phyloP scores from a whole-genome alignment of 2,113 vertebrate species.

The Reinhardtius hippoglossoides region DNA sequence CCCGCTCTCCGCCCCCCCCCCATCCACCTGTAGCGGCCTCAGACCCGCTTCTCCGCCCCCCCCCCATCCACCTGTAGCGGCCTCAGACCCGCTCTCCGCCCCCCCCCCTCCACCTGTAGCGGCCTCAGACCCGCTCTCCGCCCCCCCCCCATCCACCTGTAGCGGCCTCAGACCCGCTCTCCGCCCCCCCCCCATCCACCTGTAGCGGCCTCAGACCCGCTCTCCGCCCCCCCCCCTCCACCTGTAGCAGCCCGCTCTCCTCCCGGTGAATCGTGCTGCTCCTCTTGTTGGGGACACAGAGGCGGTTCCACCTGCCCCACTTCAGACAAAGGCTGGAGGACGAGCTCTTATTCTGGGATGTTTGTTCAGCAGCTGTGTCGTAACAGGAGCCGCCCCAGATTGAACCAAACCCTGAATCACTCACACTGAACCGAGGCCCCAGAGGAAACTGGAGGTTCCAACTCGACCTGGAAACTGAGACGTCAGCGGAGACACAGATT shows the following conservation, averaged over 20 bases:
- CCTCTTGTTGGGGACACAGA: slow-evolving; percentile 18
- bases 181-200: slow-evolving; percentile 27
- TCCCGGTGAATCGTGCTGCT: too few species aligned
- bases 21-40: slow-evolving; percentile 39
- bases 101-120: slow-evolving; percentile 39
- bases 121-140: background rate
- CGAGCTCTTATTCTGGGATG: slow-evolving; percentile 17
- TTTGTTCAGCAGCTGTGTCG: slow-evolving; percentile 53
- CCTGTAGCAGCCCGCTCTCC: slow-evolving; percentile 13
- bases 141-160: too few species aligned
- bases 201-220: slow-evolving; percentile 13
- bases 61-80: slow-evolving; percentile 36
- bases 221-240: slow-evolving; percentile 19
- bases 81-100: background rate
- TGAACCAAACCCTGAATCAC: slow-evolving; percentile 31
- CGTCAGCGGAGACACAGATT: background rate
- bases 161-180: background rate
- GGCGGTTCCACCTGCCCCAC: slow-evolving; percentile 48
- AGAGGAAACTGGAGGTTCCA: background rate
- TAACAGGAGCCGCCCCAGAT: slow-evolving; percentile 37
- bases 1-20: background rate
- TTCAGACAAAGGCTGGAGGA: slow-evolving; percentile 44
- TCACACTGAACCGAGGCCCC: background rate
- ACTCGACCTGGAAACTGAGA: slow-evolving; percentile 21
- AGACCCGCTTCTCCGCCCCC: too few species aligned